Percentiles rank a stretch among this genome's conserved stretches.
These are phyloP conservation scores for Rhinella marina DNA, from an alignment of 2,797 vertebrate species.

Conservation along the genomic window DNA sequence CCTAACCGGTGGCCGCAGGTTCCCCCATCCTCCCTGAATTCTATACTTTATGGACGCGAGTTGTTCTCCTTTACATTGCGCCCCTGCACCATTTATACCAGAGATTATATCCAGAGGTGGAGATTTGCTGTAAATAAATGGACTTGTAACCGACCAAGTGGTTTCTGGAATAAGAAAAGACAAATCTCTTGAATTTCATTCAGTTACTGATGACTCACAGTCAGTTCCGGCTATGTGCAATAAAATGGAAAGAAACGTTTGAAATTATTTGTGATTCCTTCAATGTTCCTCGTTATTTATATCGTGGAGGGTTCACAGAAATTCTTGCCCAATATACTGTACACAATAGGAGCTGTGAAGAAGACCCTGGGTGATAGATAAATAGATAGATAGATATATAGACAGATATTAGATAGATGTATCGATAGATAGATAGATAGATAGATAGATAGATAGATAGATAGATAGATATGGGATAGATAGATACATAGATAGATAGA, in stretches of 20 bases:
- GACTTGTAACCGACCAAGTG: background rate
- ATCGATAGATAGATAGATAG: too few species aligned
- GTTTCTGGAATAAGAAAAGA: background rate
- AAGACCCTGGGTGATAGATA: too few species aligned
- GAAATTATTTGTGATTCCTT: background rate
- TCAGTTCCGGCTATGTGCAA: background rate
- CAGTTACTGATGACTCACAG: background rate
- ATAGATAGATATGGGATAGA: background rate
- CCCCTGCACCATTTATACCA: background rate
- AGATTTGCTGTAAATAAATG: background rate
- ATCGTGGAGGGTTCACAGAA: too few species aligned
- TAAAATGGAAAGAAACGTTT: background rate
- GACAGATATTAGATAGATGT: too few species aligned
- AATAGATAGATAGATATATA: too few species aligned
- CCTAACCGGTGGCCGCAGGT: too few species aligned
- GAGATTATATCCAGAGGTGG: background rate
- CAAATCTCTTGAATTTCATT: slow-evolving; percentile 8
- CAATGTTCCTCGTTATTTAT: background rate
- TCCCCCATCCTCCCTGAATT: too few species aligned
- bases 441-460: background rate
- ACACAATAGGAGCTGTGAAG: too few species aligned
- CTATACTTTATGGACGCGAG: too few species aligned
- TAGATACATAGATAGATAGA: too few species aligned
- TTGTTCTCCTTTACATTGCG: background rate
- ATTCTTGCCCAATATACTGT: too few species aligned